Evolutionary conservation across 2,797 vertebrate species (phyloP), one percentile per base, ranked within the genome.

Genomic region (Anabacerthia variegaticeps): DNA sequence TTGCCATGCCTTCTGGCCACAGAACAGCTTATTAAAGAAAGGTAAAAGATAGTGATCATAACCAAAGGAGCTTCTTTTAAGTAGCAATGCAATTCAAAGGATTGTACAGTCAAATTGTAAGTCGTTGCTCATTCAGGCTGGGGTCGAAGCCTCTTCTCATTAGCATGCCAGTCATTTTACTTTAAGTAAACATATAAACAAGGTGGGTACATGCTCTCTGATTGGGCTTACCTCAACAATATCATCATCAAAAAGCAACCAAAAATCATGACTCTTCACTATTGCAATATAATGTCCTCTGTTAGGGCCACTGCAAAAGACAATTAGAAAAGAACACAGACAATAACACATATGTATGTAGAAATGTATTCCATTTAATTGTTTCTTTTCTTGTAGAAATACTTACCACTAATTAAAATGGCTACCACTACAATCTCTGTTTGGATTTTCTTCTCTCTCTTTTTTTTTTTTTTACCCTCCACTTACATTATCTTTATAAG

Each of bases 231-330:
- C 98, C 98, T 98, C 98, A 97, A 98, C 98, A 91, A 98, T 98
- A 96, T 98, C 98, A 85, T 98, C 98, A 96, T 98, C 98, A 97
- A 98, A 98, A 95, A 98, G 97, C 94, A 98, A 97, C 98, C 98
- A 98, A 94, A 98, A 98, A 69, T 98, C 98, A 85, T 98, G 98
- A 98, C 98, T 98, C 96, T 98, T 98, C 93, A 98, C 98, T 98
- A 98, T 98, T 97, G 98, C 98, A 97, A 98, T 98, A 93, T 98
- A 98, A 98, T 98, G 98, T 96, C 98, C 98, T 98, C 98, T 97
- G 95, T 98, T 98, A 81, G 98, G 98, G 95, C 98, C 98, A 96
- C 98, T 98, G 94, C 72, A 96, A 96, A 93, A 92, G 77, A 97
- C 68, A 94, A 94, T 92, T 7, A 78, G 41, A 44, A 80, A 81